Conservation (phyloP, 1,140 invertebrate genomes). For the Diplogasteroides magnus region DNA sequence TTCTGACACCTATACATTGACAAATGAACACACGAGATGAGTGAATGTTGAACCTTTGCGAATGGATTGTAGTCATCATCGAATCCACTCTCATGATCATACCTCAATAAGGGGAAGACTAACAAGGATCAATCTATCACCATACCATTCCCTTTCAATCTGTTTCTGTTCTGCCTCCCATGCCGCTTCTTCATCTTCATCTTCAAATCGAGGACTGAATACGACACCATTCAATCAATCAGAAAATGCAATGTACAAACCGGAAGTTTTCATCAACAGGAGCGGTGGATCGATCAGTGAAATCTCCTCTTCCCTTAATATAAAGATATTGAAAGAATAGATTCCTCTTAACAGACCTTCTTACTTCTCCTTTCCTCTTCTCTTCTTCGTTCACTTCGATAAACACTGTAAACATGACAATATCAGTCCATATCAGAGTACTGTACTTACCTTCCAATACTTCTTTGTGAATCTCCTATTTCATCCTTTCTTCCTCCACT, state of each 20-base stretch:
- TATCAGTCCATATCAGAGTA: neutral
- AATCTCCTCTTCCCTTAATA: slow-evolving; percentile 13
- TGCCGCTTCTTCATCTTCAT: slow-evolving; percentile 68
- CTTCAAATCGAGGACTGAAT: slow-evolving; percentile 33
- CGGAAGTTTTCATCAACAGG: neutral
- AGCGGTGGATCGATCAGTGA: slow-evolving; percentile 20
- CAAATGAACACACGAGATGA: neutral
- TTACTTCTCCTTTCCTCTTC: slow-evolving; percentile 13
- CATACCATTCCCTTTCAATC: slow-evolving; percentile 90
- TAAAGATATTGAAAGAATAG: too few relatives aligned
- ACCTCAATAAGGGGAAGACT: slow-evolving; percentile 62
- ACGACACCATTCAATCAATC: neutral
- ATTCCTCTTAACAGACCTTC: too few relatives aligned
- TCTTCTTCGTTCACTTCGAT: slow-evolving; percentile 13
- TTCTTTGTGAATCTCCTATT: neutral
- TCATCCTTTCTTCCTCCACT: neutral
- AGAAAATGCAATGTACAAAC: too few relatives aligned
- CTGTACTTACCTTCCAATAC: neutral
- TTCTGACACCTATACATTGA: slow-evolving; percentile 65
- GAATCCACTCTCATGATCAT: slow-evolving; percentile 84
- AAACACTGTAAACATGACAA: slow-evolving; percentile 11
- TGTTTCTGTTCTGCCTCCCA: slow-evolving; percentile 90
- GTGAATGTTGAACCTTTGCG: slow-evolving; percentile 59
- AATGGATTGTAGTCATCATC: slow-evolving; percentile 91
- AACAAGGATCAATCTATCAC: slow-evolving; percentile 43